Evolutionary conservation across 2,797 vertebrate genomes (phyloP).

Genomic region (Gymnoscopelus braueri): DNA sequence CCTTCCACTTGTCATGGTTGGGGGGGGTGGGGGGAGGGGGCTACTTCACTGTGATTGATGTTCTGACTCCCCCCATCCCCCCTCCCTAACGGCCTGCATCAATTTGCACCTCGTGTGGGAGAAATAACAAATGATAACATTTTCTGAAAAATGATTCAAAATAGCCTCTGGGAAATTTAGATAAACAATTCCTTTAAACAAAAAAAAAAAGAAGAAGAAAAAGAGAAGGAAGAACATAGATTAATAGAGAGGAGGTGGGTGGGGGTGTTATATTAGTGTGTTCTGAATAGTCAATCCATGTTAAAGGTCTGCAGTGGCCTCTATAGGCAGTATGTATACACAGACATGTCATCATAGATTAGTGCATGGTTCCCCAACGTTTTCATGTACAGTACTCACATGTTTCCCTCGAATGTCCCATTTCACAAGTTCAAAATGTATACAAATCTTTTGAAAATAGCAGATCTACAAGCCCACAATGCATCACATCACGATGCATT

Average conservation of each 20-base stretch:
- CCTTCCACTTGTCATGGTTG: conserved; percentile 72
- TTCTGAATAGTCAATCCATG: conserved; percentile 60
- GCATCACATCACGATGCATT: too few relatives aligned
- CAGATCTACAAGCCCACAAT: too few relatives aligned
- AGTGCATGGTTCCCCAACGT: not conserved
- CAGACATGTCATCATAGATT: conserved; percentile 2
- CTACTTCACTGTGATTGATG: conserved; percentile 78
- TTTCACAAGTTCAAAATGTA: too few relatives aligned
- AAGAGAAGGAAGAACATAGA: conserved; percentile 18
- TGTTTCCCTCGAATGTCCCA: too few relatives aligned
- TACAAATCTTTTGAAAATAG: too few relatives aligned
- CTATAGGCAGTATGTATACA: conserved; percentile 56
- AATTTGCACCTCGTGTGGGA: conserved; percentile 58
- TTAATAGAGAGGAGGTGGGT: conserved; percentile 7
- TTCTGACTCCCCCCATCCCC: conserved; percentile 42
- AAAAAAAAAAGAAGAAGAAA: conserved; percentile 44
- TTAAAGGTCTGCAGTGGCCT: conserved; percentile 58
- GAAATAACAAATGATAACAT: conserved; percentile 69
- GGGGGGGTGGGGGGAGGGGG: conserved; percentile 12
- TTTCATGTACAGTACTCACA: too few relatives aligned
- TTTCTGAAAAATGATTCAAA: conserved; percentile 68
- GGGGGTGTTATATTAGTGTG: conserved; percentile 38
- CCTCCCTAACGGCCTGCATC: conserved; percentile 42
- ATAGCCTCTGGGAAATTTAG: conserved; percentile 70
- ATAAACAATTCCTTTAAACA: conserved; percentile 69